These are phyloP conservation scores for Pygmarrhopalites habei DNA, from an alignment of 1,140 invertebrate species.

Conservation along the genomic window DNA sequence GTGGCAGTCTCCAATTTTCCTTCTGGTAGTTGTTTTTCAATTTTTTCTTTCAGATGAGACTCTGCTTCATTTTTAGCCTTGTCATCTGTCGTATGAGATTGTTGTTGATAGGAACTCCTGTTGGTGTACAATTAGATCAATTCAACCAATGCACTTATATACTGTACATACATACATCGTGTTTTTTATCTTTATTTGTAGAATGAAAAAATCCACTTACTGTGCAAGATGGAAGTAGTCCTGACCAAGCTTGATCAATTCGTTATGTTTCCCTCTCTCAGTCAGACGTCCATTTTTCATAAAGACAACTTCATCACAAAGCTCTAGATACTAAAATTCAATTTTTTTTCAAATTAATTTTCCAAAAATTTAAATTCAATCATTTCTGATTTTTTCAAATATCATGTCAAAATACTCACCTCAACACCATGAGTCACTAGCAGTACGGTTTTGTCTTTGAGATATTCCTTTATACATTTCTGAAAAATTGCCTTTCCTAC, in stretches of 20 bases:
- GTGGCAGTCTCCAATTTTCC: background rate
- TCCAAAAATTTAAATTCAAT: too few species aligned
- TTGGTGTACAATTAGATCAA: too few species aligned
- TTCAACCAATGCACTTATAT: too few species aligned
- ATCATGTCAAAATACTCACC: conserved; percentile 40
- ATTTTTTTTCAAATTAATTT: too few species aligned
- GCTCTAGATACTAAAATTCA: conserved; percentile 46
- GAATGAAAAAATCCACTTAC: too few species aligned
- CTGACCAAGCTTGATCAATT: background rate
- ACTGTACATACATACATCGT: too few species aligned
- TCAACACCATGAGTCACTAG: conserved; percentile 58
- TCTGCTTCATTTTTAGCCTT: background rate
- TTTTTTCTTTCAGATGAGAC: background rate
- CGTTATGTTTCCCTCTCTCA: background rate
- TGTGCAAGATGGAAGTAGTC: conserved; percentile 3
- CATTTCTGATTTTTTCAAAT: too few species aligned
- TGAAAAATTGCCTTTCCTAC: conserved; percentile 50
- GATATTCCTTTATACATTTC: conserved; percentile 45
- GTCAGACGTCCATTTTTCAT: conserved; percentile 48
- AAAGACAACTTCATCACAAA: conserved; percentile 50
- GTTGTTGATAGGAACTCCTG: too few species aligned
- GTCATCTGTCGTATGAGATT: background rate
- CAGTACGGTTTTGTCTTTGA: conserved; percentile 60
- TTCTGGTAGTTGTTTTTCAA: too few species aligned
- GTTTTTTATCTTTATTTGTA: too few species aligned